Conservation (phyloP, 1,140 invertebrate species). For the Ruditapes philippinarum region DNA sequence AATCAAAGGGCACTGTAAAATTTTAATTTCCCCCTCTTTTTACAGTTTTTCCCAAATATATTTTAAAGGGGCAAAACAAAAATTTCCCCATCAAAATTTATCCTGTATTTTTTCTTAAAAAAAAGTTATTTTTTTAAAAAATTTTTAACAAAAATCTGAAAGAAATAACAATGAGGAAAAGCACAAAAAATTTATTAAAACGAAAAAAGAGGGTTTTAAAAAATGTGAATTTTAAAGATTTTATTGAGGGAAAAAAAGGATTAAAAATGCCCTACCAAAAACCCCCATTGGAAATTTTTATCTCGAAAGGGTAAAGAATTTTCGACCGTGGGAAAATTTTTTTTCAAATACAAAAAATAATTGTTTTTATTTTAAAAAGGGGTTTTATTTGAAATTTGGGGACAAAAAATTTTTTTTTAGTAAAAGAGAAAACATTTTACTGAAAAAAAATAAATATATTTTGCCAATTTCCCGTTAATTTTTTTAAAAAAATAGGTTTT, state of each 20-base stretch:
- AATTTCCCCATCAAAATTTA: not conserved
- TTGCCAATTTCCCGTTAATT: constrained; percentile 30
- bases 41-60: constrained; percentile 14
- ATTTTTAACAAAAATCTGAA: no score
- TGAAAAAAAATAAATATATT: constrained; percentile 12
- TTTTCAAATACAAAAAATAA: not conserved
- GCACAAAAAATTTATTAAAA: no score
- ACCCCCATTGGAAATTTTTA: no score
- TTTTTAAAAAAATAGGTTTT: constrained; percentile 13
- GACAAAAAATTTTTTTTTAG: constrained; percentile 50
- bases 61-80: not conserved
- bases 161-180: no score
- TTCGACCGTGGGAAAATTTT: not conserved
- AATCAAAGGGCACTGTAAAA: no score
- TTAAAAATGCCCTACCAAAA: no score
- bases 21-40: not conserved
- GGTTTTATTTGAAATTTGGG: constrained; percentile 59
- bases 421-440: not conserved
- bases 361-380: constrained; percentile 19
- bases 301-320: no score
- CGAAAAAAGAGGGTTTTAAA: no score
- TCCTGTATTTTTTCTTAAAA: no score
- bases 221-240: no score
- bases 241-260: no score
- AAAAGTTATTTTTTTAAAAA: not conserved